A percentile compares a stretch with the other conserved stretches of the same genome.
Evolutionary conservation across 2,113 vertebrate species (phyloP).

Genomic region (Elachura formosa): DNA sequence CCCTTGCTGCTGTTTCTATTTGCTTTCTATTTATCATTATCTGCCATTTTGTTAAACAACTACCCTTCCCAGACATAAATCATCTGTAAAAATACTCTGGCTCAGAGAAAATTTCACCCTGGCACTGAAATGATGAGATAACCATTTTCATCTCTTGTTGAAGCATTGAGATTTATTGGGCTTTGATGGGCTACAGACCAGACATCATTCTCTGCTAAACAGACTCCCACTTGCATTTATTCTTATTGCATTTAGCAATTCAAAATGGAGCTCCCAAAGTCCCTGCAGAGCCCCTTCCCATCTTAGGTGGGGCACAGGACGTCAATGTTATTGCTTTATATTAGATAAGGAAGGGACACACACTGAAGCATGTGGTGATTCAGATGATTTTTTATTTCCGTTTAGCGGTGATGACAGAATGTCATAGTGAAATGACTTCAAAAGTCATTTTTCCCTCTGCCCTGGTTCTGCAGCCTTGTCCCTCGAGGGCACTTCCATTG

Average conservation of each 20-base stretch:
- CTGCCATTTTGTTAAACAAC: constrained; percentile 81
- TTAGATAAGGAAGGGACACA: constrained; percentile 91
- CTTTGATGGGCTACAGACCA: constrained; percentile 86
- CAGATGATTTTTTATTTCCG: constrained; percentile 80
- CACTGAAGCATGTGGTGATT: constrained; percentile 76
- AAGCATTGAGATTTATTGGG: constrained; percentile 95
- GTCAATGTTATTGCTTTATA: constrained; percentile 86
- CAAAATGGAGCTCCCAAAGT: constrained; percentile 65
- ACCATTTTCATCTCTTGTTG: constrained; percentile 87
- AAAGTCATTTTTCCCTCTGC: constrained; percentile 76
- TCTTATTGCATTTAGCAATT: constrained; percentile 87
- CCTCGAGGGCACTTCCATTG: constrained; percentile 77
- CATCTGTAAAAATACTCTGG: constrained; percentile 80
- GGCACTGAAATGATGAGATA: constrained; percentile 87
- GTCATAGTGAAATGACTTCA: constrained; percentile 80
- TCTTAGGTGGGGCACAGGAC: constrained; percentile 72
- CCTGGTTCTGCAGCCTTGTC: constrained; percentile 71
- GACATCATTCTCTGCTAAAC: constrained; percentile 88
- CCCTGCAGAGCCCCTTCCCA: constrained; percentile 70
- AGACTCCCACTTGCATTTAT: constrained; percentile 91
- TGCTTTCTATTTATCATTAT: constrained; percentile 78
- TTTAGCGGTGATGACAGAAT: constrained; percentile 82
- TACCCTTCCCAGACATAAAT: constrained; percentile 75
- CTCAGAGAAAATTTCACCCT: constrained; percentile 75
- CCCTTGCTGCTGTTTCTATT: constrained; percentile 73